Evolutionary conservation across 1,140 invertebrate species (phyloP).

Genomic region (Pristionchus pacificus): DNA sequence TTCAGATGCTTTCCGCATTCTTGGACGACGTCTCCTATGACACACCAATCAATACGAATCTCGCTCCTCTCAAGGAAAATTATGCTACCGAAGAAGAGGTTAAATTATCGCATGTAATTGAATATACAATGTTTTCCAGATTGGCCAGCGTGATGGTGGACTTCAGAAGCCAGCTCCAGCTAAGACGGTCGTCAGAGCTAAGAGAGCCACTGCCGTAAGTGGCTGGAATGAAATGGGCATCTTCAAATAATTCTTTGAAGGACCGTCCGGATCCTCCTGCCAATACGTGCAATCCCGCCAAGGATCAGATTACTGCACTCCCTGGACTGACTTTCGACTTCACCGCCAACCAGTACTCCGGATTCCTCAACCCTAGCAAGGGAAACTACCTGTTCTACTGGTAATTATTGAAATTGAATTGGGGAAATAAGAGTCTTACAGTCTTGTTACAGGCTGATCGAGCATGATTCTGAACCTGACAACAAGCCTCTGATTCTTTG

Average conservation of each 20-base stretch:
- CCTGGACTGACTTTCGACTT: conserved; percentile 35
- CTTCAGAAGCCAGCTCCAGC: too few relatives aligned
- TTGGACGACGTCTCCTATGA: conserved; percentile 9
- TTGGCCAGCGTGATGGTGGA: not conserved
- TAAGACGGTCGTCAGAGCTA: too few relatives aligned
- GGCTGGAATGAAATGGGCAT: too few relatives aligned
- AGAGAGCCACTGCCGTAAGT: too few relatives aligned
- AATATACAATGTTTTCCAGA: not conserved
- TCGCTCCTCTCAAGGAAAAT: not conserved
- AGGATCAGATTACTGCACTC: conserved; percentile 27
- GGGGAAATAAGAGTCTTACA: too few relatives aligned
- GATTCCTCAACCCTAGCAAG: conserved; percentile 29
- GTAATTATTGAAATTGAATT: too few relatives aligned
- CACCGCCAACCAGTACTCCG: conserved; percentile 39
- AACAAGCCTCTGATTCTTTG: conserved; percentile 37
- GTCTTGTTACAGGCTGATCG: too few relatives aligned
- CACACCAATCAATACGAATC: not conserved
- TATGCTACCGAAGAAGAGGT: not conserved
- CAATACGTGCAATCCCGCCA: conserved; percentile 4
- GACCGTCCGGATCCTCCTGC: too few relatives aligned
- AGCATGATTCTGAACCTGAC: conserved; percentile 28
- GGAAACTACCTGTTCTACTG: conserved; percentile 40
- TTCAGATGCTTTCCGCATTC: conserved; percentile 57
- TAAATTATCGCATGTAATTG: not conserved
- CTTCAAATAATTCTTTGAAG: too few relatives aligned